Base-by-base conservation (phyloP, 2,888 invertebrate species). In the Andrena praecox region DNA sequence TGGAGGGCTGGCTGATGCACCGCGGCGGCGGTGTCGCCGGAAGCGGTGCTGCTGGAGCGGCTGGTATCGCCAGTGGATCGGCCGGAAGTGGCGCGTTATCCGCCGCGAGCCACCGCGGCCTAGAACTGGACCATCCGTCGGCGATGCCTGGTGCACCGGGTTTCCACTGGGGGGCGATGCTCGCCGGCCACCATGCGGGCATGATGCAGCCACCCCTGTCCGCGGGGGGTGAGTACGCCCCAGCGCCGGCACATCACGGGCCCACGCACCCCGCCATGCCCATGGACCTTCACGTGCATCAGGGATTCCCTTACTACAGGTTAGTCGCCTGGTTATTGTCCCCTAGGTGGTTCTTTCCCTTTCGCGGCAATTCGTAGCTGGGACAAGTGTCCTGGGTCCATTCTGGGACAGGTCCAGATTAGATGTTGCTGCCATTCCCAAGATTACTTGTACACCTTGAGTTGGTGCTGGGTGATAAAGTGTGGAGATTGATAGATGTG, bases 241-340 rank as follows among this genome's bases (percentile, higher is more conserved):
- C 89, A 68, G 90, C 91, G 77, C 89, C 91, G 91, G 95, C 95
- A 81, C 95, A 96, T 93, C 96, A 95, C 89, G 96, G 95, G 89
- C 95, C 95, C 90, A 93, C 91, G 77, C 94, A 94, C 85, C 93
- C 94, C 75, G 92, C 94, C 75, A 96, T 97, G 96, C 98, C 98
- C 71, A 98, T 98, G 98, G 98, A 98, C 94, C 96, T 98, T 90
- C 98, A 98, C 94, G 98, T 98, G 94, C 97, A 98, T 69, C 98
- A 98, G 94, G 97, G 97, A 90, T 98, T 98, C 94, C 97, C 98
- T 80, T 98, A 98, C 95, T 98, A 98, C 95, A 87, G 87, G 87
- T 87, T 50, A 31, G 87, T 82, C 16, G 3, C 24, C 16, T 16
- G 2, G 20, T 0, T 2, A 0, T 10, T 33, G 42, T 42, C 16